phyloP scores from a whole-genome alignment of 2,113 vertebrate species.

The Paramisgurnus dabryanus region DNA sequence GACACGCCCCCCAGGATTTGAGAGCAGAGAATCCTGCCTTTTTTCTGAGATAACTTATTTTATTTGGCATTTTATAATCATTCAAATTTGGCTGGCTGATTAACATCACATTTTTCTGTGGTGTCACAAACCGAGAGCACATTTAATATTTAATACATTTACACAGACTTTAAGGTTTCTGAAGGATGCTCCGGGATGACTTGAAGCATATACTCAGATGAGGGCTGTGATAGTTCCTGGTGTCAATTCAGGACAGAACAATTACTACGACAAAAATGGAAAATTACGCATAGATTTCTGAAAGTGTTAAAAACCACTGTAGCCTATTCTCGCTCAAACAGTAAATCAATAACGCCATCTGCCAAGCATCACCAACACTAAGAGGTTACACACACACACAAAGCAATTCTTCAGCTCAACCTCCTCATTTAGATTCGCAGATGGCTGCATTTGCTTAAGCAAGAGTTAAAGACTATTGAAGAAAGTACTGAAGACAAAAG shows the following conservation, averaged over 20 bases:
- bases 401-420: conserved; percentile 21
- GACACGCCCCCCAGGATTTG: too few relatives aligned
- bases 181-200: too few relatives aligned
- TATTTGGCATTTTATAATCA: too few relatives aligned
- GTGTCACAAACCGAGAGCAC: neutral
- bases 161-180: too few relatives aligned
- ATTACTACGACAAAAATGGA: neutral
- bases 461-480: neutral
- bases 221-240: too few relatives aligned
- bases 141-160: too few relatives aligned
- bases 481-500: conserved; percentile 16
- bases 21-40: too few relatives aligned
- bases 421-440: neutral
- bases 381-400: conserved; percentile 12
- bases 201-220: too few relatives aligned
- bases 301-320: neutral
- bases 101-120: too few relatives aligned
- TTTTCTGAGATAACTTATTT: too few relatives aligned
- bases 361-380: neutral
- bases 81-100: too few relatives aligned
- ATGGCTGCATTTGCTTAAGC: neutral
- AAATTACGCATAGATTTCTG: neutral
- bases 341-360: conserved; percentile 48
- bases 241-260: neutral
- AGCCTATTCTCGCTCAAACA: neutral